Conservation (phyloP, 2,113 vertebrate genomes). For the Oreochromis spilurus region DNA sequence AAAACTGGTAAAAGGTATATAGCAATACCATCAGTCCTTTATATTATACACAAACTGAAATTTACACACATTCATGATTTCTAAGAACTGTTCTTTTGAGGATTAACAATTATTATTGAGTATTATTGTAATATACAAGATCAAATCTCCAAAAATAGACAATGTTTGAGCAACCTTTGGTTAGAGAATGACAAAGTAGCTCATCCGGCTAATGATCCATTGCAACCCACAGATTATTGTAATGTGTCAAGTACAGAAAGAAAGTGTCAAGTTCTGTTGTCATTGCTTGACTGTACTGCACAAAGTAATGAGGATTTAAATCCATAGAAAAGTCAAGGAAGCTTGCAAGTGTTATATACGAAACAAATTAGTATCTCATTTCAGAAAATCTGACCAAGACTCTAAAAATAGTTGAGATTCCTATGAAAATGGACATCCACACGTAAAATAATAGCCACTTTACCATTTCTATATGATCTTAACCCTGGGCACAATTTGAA, state of each 20-base stretch:
- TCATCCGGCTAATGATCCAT: neutral
- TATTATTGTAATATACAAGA: neutral
- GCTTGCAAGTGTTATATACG: neutral
- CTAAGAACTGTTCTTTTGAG: neutral
- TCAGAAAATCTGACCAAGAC: neutral
- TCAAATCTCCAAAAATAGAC: neutral
- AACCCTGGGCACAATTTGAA: neutral
- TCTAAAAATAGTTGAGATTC: neutral
- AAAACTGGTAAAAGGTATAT: neutral
- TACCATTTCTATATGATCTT: neutral
- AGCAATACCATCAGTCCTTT: neutral
- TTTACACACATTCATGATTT: neutral
- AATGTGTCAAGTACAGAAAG: neutral
- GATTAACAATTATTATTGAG: neutral
- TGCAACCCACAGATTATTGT: neutral
- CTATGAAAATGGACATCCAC: neutral
- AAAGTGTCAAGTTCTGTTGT: neutral
- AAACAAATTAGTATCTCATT: neutral
- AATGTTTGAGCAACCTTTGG: neutral
- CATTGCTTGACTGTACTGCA: neutral
- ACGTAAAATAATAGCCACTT: neutral
- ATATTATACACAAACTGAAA: neutral
- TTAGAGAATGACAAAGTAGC: neutral
- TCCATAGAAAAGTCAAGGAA: neutral
- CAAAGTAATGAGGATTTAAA: neutral